phyloP scores from a whole-genome alignment of 1,140 invertebrate species.

The Meloidogyne exigua region DNA sequence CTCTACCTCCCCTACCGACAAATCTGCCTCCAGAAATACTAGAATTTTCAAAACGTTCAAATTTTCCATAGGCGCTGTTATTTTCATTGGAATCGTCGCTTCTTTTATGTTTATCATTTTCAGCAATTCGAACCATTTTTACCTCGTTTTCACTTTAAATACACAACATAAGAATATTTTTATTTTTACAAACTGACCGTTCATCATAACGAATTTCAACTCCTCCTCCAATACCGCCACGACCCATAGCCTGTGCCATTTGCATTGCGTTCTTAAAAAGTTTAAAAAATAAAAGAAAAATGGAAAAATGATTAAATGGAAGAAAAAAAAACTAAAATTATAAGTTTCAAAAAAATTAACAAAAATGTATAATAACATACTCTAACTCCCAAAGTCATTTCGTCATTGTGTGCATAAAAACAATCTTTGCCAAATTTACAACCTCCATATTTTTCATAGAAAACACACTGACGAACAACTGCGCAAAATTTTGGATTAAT shows the following conservation, averaged over 20 bases:
- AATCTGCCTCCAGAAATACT: neutral
- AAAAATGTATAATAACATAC: too few relatives aligned
- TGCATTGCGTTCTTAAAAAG: conserved; percentile 17
- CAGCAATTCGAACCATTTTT: conserved; percentile 15
- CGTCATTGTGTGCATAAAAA: conserved; percentile 24
- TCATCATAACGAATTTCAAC: conserved; percentile 26
- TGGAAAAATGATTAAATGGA: too few relatives aligned
- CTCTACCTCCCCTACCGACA: conserved; percentile 8
- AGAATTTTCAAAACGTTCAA: neutral
- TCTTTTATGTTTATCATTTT: conserved; percentile 1
- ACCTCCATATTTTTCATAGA: conserved; percentile 20
- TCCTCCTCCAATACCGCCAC: conserved; percentile 14
- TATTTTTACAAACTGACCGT: neutral
- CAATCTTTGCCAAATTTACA: conserved; percentile 24
- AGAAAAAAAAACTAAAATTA: too few relatives aligned
- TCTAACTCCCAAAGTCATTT: conserved; percentile 27
- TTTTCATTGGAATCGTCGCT: neutral
- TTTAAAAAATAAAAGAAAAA: too few relatives aligned
- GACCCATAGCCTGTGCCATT: conserved; percentile 25
- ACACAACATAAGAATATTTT: neutral
- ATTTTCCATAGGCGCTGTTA: neutral
- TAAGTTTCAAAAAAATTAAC: neutral
- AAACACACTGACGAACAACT: conserved; percentile 27
- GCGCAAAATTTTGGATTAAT: neutral
- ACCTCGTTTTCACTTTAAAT: conserved; percentile 19